phyloP scores from a whole-genome alignment of 2,113 vertebrate genomes.

The Pseudorasbora parva region DNA sequence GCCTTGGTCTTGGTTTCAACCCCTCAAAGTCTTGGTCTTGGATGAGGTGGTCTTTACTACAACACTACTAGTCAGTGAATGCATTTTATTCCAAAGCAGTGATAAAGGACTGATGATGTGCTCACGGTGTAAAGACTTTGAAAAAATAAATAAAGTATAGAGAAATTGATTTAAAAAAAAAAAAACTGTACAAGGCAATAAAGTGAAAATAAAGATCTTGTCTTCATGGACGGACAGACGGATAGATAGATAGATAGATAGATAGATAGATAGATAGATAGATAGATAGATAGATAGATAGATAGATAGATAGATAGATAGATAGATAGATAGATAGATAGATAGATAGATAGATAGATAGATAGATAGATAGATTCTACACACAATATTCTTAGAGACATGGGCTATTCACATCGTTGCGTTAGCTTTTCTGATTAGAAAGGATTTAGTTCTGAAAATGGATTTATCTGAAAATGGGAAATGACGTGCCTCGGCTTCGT shows the following conservation, averaged over 20 bases:
- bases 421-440: neutral
- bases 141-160: no score
- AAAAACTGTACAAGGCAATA: no score
- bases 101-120: no score
- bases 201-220: no score
- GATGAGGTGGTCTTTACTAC: no score
- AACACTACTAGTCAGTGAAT: no score
- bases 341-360: conserved; percentile 27
- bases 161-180: no score
- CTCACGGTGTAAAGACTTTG: no score
- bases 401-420: neutral
- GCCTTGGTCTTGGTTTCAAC: no score
- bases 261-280: neutral
- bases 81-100: no score
- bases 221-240: no score
- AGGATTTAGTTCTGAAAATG: neutral
- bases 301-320: neutral
- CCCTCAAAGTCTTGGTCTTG: no score
- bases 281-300: neutral
- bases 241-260: neutral
- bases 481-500: conserved; percentile 65
- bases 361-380: conserved; percentile 1
- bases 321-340: conserved; percentile 24
- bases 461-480: conserved; percentile 55
- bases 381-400: neutral